A percentile compares a stretch with the other conserved stretches of the same genome.
Evolutionary conservation across 2,888 invertebrate genomes (phyloP).

Genomic region (Phortica okadai): DNA sequence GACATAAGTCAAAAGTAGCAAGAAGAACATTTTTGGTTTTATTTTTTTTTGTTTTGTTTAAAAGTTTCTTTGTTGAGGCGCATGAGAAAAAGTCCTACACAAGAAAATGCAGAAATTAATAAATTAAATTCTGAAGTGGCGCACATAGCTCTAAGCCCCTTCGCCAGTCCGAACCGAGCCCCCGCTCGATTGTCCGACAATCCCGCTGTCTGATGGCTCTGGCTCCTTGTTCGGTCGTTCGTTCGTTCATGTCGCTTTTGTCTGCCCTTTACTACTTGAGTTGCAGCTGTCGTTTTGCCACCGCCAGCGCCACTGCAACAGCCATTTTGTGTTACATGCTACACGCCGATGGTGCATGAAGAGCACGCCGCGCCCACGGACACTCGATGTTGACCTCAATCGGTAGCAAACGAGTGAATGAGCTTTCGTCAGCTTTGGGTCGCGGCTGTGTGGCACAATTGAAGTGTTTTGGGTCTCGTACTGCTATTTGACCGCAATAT

Average conservation of each 20-base stretch:
- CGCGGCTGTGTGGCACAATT: neutral
- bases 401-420: neutral
- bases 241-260: neutral
- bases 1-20: slow-evolving; percentile 46
- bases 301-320: neutral
- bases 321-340: neutral
- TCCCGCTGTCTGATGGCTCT: neutral
- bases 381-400: slow-evolving; percentile 15
- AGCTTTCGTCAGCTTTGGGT: neutral
- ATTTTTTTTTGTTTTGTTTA: slow-evolving; percentile 1
- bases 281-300: slow-evolving; percentile 12
- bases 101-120: slow-evolving; percentile 43
- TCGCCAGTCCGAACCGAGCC: neutral
- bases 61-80: slow-evolving; percentile 17
- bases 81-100: slow-evolving; percentile 14
- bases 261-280: slow-evolving; percentile 15
- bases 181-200: neutral
- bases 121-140: slow-evolving; percentile 43
- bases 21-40: neutral
- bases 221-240: neutral
- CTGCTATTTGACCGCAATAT: slow-evolving; percentile 29
- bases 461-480: neutral
- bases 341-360: neutral
- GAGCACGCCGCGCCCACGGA: neutral
- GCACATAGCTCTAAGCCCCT: neutral